Percentiles rank a stretch among this genome's conserved stretches.
These are phyloP conservation scores for Lycodopsis pacificus DNA, from an alignment of 2,797 vertebrate genomes.

Conservation along the genomic window DNA sequence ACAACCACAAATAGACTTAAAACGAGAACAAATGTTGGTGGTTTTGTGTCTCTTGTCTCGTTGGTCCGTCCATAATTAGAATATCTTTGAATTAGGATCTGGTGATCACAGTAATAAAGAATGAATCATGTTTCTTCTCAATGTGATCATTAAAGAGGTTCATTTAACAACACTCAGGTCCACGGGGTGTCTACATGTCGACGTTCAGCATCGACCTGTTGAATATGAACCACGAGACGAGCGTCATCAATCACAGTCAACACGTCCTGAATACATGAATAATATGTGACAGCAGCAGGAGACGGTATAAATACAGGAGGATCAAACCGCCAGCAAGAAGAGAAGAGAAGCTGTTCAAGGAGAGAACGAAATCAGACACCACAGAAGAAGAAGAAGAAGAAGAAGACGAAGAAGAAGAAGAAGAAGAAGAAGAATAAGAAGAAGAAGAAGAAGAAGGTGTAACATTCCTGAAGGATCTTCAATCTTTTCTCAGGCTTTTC, in stretches of 20 bases:
- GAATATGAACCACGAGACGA: constrained; percentile 43
- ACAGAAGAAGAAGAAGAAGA: constrained; percentile 12
- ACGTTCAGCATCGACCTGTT: constrained; percentile 22
- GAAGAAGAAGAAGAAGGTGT: background rate
- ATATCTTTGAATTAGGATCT: background rate
- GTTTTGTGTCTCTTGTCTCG: too few relatives aligned
- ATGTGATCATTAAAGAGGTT: background rate
- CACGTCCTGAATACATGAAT: constrained; percentile 53
- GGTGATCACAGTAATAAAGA: background rate
- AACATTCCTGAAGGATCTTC: background rate
- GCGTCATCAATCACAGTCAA: constrained; percentile 52
- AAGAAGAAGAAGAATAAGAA: too few relatives aligned
- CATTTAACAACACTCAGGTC: background rate
- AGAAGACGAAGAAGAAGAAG: too few relatives aligned
- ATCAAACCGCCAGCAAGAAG: background rate
- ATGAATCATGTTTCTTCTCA: background rate
- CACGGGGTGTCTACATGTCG: too few relatives aligned
- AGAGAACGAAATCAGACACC: constrained; percentile 6
- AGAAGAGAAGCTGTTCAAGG: too few relatives aligned
- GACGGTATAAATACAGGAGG: constrained; percentile 53
- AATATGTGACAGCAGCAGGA: constrained; percentile 17
- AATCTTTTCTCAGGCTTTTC: background rate
- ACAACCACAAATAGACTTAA: background rate
- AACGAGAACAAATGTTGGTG: background rate
- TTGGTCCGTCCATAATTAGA: background rate